A percentile compares a stretch with the other conserved stretches of the same genome.
Evolutionary conservation across 2,113 vertebrate genomes (phyloP).

Genomic region (Xyliphius kryptos): DNA sequence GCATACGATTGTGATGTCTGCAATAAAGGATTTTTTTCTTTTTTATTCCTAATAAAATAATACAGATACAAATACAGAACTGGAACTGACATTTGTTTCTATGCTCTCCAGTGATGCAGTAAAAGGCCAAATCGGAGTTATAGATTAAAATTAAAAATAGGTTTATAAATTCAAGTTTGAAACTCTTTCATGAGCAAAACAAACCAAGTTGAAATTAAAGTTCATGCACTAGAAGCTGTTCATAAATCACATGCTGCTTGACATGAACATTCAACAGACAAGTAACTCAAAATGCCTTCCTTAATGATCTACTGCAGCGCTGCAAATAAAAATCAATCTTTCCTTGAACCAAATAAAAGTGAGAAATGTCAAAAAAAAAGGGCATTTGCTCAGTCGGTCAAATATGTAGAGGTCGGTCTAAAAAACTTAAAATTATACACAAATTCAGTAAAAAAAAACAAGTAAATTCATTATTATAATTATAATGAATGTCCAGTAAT

Average conservation of each 20-base stretch:
- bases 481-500: no score
- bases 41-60: not conserved
- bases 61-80: no score
- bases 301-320: slow-evolving; percentile 37
- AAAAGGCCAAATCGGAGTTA: slow-evolving; percentile 17
- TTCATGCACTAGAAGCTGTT: slow-evolving; percentile 33
- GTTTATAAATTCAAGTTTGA: slow-evolving; percentile 34
- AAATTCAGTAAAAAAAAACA: not conserved
- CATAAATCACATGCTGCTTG: slow-evolving; percentile 38
- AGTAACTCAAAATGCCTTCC: slow-evolving; percentile 27
- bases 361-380: slow-evolving; percentile 22
- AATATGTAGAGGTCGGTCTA: no score
- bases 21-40: not conserved
- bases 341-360: slow-evolving; percentile 17
- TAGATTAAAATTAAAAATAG: slow-evolving; percentile 37
- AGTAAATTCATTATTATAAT: no score
- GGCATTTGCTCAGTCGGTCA: slow-evolving; percentile 1
- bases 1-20: no score
- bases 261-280: slow-evolving; percentile 14
- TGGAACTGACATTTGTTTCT: not conserved
- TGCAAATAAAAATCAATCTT: slow-evolving; percentile 28
- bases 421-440: not conserved
- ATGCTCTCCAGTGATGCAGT: not conserved
- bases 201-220: slow-evolving; percentile 41
- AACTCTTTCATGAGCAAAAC: slow-evolving; percentile 37